These are phyloP conservation scores for Neoarius graeffei DNA, from an alignment of 2,113 vertebrate genomes.

Conservation along the genomic window DNA sequence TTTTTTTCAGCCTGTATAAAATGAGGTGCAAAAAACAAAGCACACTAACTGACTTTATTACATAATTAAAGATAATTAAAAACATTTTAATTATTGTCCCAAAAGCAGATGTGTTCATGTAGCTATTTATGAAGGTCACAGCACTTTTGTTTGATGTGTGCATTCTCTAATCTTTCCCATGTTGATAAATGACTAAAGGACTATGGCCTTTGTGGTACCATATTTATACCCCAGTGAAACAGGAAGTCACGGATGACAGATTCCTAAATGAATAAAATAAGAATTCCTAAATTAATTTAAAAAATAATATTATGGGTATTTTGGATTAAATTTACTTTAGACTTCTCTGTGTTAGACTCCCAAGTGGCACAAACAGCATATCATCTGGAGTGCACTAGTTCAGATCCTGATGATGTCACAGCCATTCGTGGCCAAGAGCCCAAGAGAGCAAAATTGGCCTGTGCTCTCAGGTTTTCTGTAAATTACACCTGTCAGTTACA, in stretches of 20 bases:
- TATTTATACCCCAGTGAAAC: not conserved
- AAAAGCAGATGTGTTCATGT: not conserved
- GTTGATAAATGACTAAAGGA: not conserved
- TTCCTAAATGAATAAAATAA: not conserved
- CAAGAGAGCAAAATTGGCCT: too few species aligned
- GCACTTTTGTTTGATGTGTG: not conserved
- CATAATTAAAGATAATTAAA: not conserved
- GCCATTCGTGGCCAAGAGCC: too few species aligned
- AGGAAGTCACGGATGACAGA: not conserved
- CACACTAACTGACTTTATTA: not conserved
- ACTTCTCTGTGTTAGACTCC: too few species aligned
- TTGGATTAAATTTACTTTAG: not conserved
- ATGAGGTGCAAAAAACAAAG: not conserved
- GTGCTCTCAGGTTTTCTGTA: too few species aligned
- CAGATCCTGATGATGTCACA: too few species aligned
- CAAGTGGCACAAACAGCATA: too few species aligned
- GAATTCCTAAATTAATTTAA: not conserved
- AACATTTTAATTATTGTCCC: not conserved
- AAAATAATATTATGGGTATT: not conserved
- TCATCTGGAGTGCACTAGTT: too few species aligned
- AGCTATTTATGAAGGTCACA: not conserved
- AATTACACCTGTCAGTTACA: too few species aligned
- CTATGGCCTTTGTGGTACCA: not conserved
- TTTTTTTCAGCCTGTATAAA: constrained; percentile 23
- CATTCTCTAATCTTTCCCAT: not conserved